Conservation (phyloP, 1,140 invertebrate genomes). For the Pteromalus puparum region DNA sequence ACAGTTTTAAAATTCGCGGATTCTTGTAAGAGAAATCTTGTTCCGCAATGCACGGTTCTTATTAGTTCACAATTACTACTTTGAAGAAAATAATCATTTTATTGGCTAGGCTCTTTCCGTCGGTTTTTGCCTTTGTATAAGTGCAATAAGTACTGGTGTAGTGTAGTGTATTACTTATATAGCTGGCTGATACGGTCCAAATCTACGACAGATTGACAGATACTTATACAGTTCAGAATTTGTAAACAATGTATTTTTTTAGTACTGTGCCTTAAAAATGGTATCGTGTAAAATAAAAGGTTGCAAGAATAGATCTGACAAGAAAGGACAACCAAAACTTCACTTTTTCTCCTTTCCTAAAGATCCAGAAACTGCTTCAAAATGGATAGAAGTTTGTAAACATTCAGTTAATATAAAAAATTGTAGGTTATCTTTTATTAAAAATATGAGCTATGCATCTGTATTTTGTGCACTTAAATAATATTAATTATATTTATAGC, state of each 20-base stretch:
- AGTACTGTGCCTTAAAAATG: not conserved
- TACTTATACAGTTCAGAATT: no score
- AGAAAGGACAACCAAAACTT: not conserved
- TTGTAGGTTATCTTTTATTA: slow-evolving; percentile 26
- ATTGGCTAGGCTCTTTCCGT: no score
- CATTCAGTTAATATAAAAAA: not conserved
- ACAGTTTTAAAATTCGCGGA: no score
- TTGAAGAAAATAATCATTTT: no score
- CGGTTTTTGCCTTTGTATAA: no score
- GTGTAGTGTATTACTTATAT: no score
- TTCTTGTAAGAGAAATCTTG: no score
- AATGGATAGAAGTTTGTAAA: slow-evolving; percentile 15
- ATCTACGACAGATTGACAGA: no score
- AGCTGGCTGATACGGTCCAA: no score
- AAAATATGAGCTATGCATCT: not conserved
- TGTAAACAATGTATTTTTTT: slow-evolving; percentile 17
- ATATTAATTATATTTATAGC: slow-evolving; percentile 3
- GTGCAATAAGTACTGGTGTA: no score
- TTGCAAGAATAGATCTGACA: slow-evolving; percentile 23
- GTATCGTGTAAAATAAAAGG: slow-evolving; percentile 29
- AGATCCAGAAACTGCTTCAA: not conserved
- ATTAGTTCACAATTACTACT: no score
- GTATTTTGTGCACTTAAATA: not conserved
- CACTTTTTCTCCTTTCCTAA: slow-evolving; percentile 19
- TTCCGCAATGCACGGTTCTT: no score